Conservation (phyloP, 2,888 invertebrate genomes). For the Drosophila neotestacea region DNA sequence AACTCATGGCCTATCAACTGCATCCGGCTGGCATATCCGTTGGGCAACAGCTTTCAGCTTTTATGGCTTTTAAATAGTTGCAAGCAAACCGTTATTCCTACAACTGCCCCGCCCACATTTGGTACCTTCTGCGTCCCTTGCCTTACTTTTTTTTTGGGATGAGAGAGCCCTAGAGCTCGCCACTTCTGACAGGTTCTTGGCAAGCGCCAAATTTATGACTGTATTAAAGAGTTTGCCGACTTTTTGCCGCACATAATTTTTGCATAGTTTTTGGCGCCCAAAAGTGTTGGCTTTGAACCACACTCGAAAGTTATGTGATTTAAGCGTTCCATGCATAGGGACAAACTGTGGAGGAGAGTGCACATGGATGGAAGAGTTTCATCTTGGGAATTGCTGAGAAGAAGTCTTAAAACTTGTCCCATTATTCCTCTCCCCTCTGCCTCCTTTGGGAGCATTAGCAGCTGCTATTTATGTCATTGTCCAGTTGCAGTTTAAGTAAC, state of each 20-base stretch:
- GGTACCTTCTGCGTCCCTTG: background rate
- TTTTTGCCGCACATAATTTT: constrained; percentile 65
- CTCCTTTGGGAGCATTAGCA: too few relatives aligned
- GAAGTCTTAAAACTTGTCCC: background rate
- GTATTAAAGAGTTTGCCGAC: constrained; percentile 70
- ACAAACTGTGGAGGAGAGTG: background rate
- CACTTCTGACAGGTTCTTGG: constrained; percentile 62
- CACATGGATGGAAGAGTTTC: background rate
- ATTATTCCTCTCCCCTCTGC: background rate
- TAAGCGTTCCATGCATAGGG: constrained; percentile 14
- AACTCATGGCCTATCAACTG: constrained; percentile 72
- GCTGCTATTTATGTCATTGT: too few relatives aligned
- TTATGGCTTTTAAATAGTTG: constrained; percentile 81
- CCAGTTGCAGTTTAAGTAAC: too few relatives aligned
- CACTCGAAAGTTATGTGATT: constrained; percentile 28
- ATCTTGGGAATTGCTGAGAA: background rate
- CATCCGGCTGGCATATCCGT: constrained; percentile 71
- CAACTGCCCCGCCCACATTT: constrained; percentile 1
- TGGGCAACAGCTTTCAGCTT: constrained; percentile 76
- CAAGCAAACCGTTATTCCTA: constrained; percentile 38
- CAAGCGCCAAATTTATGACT: constrained; percentile 77
- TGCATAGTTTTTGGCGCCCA: constrained; percentile 69
- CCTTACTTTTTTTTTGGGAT: background rate
- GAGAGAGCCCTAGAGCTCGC: constrained; percentile 14
- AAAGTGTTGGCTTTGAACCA: background rate